A percentile compares a stretch with the other conserved stretches of the same genome.
Conservation (phyloP, 2,888 invertebrate genomes). For the Tanypteryx hageni region DNA sequence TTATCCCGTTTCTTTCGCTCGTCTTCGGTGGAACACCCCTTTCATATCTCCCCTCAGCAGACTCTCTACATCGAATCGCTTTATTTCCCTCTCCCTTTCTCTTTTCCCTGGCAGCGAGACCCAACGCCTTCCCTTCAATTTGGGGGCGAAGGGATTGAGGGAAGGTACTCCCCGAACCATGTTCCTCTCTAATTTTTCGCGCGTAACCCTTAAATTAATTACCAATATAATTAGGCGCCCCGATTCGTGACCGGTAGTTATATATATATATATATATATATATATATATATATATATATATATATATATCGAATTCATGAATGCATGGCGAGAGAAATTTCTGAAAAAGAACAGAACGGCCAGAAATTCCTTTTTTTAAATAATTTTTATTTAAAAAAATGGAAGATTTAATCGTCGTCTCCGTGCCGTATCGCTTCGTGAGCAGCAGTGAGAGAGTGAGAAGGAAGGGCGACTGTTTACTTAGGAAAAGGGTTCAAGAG, state of each 20-base stretch:
- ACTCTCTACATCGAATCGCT: background rate
- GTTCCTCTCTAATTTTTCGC: background rate
- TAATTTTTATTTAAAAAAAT: background rate
- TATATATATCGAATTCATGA: background rate
- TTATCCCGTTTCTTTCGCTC: background rate
- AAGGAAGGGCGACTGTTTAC: no score
- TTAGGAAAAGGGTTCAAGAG: no score
- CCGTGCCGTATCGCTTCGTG: no score
- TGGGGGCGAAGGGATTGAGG: background rate
- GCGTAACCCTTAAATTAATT: background rate
- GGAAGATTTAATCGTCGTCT: background rate
- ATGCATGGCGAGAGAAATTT: background rate
- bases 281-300: background rate
- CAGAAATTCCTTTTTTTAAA: background rate
- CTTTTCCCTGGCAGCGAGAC: no score
- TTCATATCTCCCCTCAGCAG: background rate
- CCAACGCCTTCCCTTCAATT: no score
- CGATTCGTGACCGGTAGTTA: background rate
- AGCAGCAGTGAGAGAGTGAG: no score
- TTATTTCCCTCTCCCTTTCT: background rate
- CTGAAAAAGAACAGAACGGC: background rate
- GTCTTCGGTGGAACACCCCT: background rate
- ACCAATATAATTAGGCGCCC: background rate
- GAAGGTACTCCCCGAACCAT: background rate
- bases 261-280: background rate